Evolutionary conservation across 2,888 invertebrate species (phyloP), one percentile per base, ranked within the genome.

Genomic region (Dinocampus coccinellae): DNA sequence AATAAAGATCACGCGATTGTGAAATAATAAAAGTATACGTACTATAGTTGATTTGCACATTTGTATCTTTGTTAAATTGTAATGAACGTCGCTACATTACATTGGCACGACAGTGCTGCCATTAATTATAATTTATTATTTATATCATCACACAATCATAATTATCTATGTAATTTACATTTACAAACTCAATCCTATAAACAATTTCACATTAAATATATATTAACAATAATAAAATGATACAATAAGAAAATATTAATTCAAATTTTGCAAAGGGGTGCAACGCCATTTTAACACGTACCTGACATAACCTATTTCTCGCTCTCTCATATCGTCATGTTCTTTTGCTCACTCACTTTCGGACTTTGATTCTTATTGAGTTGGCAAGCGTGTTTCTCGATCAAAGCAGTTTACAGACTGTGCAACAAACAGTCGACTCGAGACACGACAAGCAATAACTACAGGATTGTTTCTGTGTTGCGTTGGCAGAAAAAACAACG

Each of bases 351-450:
- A 4, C 20, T 2, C 20, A n/a, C 22, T 16, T n/a, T 0, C 39
- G 62, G 62, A 62, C 69, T 61, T 69, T 69, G 69, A 62, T 20
- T 69, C 26, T 20, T 33, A 13, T 33, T n/a, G 34, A 62, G 69
- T 69, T 69, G 69, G 69, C 34, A 69, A 36, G 11, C 47, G 16
- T 69, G 69, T 53, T 20, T 52, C 53, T 53, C 20, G 11, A 26
- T 22, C 69, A 34, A 61, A 61, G 53, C 24, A 47, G 36, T 79
- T 74, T 78, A 78, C 80, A 77, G 78, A 76, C 78, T 79, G 82
- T 77, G 79, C 80, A 78, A 78, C 77, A 74, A 80, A 76, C 79
- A 82, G 83, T 81, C 76, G n/a, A n/a, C n/a, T n/a, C n/a, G 79
- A 78, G 79, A 71, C 76, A 73, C 79, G 80, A 80, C 71, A 74